A percentile compares a stretch with the other conserved stretches of the same genome.
Evolutionary conservation across 1,140 invertebrate species (phyloP).

Genomic region (Campoletis sonorensis): DNA sequence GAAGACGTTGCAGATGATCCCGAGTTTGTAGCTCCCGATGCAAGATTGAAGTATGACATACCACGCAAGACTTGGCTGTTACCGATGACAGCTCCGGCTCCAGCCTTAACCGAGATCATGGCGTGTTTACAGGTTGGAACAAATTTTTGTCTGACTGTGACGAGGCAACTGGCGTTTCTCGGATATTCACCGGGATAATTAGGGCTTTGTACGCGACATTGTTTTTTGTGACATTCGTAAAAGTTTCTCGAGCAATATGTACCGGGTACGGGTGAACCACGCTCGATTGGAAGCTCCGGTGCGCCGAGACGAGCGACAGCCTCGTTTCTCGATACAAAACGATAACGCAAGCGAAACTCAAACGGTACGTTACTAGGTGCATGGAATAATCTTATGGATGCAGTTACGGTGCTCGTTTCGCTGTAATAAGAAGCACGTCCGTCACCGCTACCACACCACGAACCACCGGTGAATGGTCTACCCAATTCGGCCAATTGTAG

Average conservation of each 20-base stretch:
- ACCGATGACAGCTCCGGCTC: slow-evolving; percentile 53
- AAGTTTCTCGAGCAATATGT: slow-evolving; percentile 92
- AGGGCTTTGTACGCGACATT: slow-evolving; percentile 89
- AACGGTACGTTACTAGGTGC: slow-evolving; percentile 82
- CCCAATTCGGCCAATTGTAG: slow-evolving; percentile 89
- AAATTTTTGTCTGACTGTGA: slow-evolving; percentile 87
- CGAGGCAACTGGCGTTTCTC: slow-evolving; percentile 89
- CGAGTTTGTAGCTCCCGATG: slow-evolving; percentile 28
- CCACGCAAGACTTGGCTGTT: not conserved
- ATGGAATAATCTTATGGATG: slow-evolving; percentile 85
- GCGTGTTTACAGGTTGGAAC: slow-evolving; percentile 92
- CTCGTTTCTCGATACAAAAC: slow-evolving; percentile 84
- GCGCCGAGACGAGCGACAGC: slow-evolving; percentile 88
- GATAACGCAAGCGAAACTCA: slow-evolving; percentile 86
- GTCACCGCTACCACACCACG: slow-evolving; percentile 87
- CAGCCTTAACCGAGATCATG: slow-evolving; percentile 85
- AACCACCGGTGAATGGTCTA: slow-evolving; percentile 88
- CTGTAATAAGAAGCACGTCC: slow-evolving; percentile 89
- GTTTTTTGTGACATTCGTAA: slow-evolving; percentile 90
- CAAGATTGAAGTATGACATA: slow-evolving; percentile 32
- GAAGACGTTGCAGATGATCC: slow-evolving; percentile 22
- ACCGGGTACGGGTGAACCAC: slow-evolving; percentile 88
- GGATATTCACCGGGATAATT: slow-evolving; percentile 96
- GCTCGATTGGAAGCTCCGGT: slow-evolving; percentile 83
- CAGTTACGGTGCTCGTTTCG: slow-evolving; percentile 89